phyloP scores from a whole-genome alignment of 2,113 vertebrate genomes.

The Mormyrus iriodes region DNA sequence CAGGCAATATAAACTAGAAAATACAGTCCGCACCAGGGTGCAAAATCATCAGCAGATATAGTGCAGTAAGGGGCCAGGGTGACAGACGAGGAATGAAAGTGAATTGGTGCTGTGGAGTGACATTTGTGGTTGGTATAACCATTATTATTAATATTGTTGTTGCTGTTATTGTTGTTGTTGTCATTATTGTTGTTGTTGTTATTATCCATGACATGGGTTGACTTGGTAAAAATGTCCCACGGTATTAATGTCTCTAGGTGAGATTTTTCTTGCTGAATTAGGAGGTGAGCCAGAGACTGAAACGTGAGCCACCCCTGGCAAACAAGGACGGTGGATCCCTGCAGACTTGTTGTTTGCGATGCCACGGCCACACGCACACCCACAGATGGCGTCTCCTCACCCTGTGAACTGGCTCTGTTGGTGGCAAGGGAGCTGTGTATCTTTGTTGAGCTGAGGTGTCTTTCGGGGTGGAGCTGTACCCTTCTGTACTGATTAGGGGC shows the following conservation, averaged over 20 bases:
- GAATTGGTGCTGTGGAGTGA: not conserved
- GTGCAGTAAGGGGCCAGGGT: not conserved
- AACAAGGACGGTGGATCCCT: not conserved
- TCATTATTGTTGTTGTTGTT: not conserved
- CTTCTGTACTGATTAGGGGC: not conserved
- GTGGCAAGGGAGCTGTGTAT: not conserved
- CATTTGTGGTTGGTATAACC: not conserved
- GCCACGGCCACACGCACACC: not conserved
- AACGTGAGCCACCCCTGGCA: not conserved
- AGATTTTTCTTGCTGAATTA: not conserved
- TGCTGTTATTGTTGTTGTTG: not conserved
- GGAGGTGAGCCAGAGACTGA: not conserved
- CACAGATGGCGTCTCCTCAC: not conserved
- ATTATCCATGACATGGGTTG: not conserved
- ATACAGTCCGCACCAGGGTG: not conserved
- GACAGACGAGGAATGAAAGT: not conserved
- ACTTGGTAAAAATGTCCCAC: not conserved
- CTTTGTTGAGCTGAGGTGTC: not conserved
- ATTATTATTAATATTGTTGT: not conserved
- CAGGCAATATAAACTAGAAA: not conserved
- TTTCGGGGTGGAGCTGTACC: not conserved
- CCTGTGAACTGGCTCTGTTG: not conserved
- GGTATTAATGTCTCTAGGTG: not conserved
- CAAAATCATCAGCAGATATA: not conserved
- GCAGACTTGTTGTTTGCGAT: not conserved